Conservation (phyloP, 2,797 vertebrate genomes). For the Fistularia tabacaria region DNA sequence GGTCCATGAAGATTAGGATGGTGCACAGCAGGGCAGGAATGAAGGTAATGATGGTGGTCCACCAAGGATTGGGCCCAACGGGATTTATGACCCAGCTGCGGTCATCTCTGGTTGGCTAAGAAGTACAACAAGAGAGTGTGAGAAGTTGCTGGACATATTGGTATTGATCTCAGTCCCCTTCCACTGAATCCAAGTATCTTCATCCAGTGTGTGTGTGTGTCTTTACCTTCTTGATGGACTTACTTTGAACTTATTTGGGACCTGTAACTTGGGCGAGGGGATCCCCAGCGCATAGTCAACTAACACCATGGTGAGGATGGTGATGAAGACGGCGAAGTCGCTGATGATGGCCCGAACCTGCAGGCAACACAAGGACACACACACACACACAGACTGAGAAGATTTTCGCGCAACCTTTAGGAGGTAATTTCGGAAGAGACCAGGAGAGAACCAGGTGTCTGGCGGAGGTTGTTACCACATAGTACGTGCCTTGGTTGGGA, state of each 20-base stretch:
- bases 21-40: conserved; percentile 96
- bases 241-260: conserved; percentile 96
- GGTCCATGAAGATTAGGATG: conserved; percentile 99
- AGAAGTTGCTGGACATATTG: background rate
- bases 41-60: conserved; percentile 87
- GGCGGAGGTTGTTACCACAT: background rate
- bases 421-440: too few relatives aligned
- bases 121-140: background rate
- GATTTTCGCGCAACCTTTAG: background rate
- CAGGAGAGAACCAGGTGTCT: background rate
- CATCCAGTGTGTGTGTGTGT: too few relatives aligned
- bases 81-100: conserved; percentile 95
- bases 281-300: conserved; percentile 91
- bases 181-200: background rate
- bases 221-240: conserved; percentile 19
- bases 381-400: too few relatives aligned
- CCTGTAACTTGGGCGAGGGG: conserved; percentile 94
- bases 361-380: background rate
- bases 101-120: conserved; percentile 94
- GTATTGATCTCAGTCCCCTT: background rate
- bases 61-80: conserved; percentile 96
- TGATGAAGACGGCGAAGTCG: conserved; percentile 98
- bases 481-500: conserved; percentile 89
- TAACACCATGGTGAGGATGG: conserved; percentile 92
- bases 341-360: conserved; percentile 93